Base-by-base conservation (phyloP, 2,888 invertebrate species). In the Polietes domitor region DNA sequence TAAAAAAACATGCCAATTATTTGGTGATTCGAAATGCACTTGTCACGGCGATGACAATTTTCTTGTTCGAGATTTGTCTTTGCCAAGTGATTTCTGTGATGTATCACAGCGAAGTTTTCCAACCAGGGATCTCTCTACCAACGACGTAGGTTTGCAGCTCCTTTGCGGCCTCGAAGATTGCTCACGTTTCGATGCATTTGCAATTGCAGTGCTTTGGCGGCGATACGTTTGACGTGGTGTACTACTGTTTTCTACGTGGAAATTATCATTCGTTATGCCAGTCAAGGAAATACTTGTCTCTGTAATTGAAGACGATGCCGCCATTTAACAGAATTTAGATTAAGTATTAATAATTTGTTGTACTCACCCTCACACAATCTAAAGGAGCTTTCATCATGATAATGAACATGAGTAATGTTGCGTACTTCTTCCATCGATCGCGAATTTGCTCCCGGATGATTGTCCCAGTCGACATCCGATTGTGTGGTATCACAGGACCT, bases 71-170 rank as follows among this genome's bases (percentile, higher is more conserved):
- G 47, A n/a, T 47, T 47, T 47, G 2, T 47, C n/a, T 4, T 6
- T 47, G n/a, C 47, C 47, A 7, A 47, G 47, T 3, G 47, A 47
- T 47, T 47, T 2, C n/a, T 47, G n/a, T 2, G n/a, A 1, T 4
- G 47, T n/a, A 15, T 47, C 47, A n/a, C n/a, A n/a, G 3, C 47
- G 47, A 47, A 47, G 15, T 47, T 47, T 47, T n/a, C 4, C 1
- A 4, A 1, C 6, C n/a, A 61, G n/a, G 4, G 61, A 26, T 15
- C 0, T 26, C 28, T 61, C 61, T 61, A 15, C 28, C 28, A 61
- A 17, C n/a, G 61, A 61, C 15, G n/a, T 32, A n/a, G 61, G 61
- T 32, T 61, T 61, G 9, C 61, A 61, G 7, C 28, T 61, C n/a
- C 61, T 26, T 32, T 10, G 5, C 4, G 61, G 61, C 19, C 61